Percentiles rank a stretch among this genome's conserved stretches.
Conservation (phyloP, 2,797 vertebrate species). For the Cynopterus sphinx region DNA sequence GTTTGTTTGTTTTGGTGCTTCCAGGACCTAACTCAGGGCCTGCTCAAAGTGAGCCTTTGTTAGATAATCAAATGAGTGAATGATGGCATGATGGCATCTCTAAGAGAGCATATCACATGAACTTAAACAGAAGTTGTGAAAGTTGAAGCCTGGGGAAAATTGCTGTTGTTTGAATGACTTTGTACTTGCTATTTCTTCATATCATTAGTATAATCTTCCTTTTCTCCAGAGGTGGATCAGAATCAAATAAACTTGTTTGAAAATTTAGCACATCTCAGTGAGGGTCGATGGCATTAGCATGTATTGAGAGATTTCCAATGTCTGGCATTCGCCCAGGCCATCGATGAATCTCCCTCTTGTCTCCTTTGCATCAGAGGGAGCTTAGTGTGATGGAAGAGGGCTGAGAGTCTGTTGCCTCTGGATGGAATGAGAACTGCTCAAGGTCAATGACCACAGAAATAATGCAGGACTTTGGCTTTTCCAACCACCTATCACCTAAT, state of each 20-base stretch:
- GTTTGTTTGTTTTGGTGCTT: not conserved
- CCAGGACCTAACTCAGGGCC: not conserved
- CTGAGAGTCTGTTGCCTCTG: not conserved
- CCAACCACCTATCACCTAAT: not conserved
- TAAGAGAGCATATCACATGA: not conserved
- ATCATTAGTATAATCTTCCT: constrained; percentile 56
- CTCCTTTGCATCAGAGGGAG: constrained; percentile 19
- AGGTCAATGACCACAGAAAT: not conserved
- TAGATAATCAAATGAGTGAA: not conserved
- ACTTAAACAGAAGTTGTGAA: not conserved
- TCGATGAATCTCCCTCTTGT: constrained; percentile 47
- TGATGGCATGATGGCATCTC: not conserved
- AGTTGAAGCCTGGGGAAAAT: not conserved
- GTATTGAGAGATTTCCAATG: constrained; percentile 37
- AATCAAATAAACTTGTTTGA: constrained; percentile 57
- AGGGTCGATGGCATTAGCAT: constrained; percentile 56
- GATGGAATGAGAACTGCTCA: not conserved
- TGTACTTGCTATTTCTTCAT: constrained; percentile 33
- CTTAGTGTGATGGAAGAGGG: not conserved
- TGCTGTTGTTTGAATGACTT: constrained; percentile 6
- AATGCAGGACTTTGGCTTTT: constrained; percentile 1
- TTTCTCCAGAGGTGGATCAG: constrained; percentile 62
- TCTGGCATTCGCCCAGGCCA: not conserved
- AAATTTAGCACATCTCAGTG: constrained; percentile 43
- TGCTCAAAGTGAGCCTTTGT: not conserved